These are phyloP conservation scores for Geodia barretti DNA, from an alignment of 37 sponge, comb jelly and placozoan species.

Conservation along the genomic window DNA sequence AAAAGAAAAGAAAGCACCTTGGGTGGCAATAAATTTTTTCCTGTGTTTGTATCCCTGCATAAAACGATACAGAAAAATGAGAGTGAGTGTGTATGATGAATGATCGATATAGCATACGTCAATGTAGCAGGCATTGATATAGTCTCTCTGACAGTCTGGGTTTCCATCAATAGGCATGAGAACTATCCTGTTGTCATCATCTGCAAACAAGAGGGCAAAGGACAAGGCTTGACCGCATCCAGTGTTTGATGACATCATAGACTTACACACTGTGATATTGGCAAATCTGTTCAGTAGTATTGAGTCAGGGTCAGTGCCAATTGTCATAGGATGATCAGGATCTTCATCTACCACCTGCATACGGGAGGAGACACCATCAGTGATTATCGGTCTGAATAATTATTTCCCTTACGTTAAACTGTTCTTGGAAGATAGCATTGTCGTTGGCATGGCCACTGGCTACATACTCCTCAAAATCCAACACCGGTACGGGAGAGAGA, in stretches of 20 bases:
- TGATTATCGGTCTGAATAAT: not conserved
- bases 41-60: constrained; percentile 58
- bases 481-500: not conserved
- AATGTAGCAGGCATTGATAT: constrained; percentile 78
- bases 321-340: not conserved
- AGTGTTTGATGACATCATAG: too few relatives aligned
- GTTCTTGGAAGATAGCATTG: not conserved
- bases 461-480: constrained; percentile 11
- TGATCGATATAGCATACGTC: too few relatives aligned
- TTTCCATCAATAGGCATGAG: constrained; percentile 23
- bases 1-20: too few relatives aligned
- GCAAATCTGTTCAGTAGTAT: constrained; percentile 5
- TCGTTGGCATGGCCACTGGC: not conserved
- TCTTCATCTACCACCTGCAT: not conserved
- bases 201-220: constrained; percentile 35
- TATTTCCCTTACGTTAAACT: not conserved
- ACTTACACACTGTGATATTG: constrained; percentile 39
- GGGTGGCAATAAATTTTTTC: constrained; percentile 73
- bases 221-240: too few relatives aligned
- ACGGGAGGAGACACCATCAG: not conserved
- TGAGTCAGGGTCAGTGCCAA: not conserved
- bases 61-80: too few relatives aligned
- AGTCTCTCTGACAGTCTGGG: constrained; percentile 50
- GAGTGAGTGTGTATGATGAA: too few relatives aligned
- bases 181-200: constrained; percentile 70